These are phyloP conservation scores for Antennarius maculatus DNA, from an alignment of 2,797 vertebrate genomes.

Conservation along the genomic window DNA sequence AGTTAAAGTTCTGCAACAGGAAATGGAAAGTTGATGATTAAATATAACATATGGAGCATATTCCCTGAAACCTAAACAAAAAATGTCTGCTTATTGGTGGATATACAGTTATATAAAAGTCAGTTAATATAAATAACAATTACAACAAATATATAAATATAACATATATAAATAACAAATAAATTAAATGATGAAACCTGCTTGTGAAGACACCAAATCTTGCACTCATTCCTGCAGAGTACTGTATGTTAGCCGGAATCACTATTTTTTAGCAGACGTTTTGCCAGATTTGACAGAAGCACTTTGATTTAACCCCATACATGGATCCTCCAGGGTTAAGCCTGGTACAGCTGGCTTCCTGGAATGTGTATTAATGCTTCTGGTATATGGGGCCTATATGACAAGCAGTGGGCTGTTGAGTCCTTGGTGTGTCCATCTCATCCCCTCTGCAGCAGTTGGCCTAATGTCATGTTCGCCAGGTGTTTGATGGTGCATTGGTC, in stretches of 20 bases:
- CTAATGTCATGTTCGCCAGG: constrained; percentile 59
- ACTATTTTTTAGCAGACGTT: constrained; percentile 27
- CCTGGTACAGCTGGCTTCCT: constrained; percentile 67
- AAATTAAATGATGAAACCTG: constrained; percentile 58
- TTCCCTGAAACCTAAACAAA: not conserved
- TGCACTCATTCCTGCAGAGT: constrained; percentile 1
- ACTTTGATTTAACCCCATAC: constrained; percentile 48
- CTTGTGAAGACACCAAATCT: too few species aligned
- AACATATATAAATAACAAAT: not conserved
- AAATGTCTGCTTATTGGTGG: not conserved
- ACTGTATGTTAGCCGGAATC: constrained; percentile 1
- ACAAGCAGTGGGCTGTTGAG: constrained; percentile 62
- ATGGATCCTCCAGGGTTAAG: constrained; percentile 42
- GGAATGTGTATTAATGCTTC: constrained; percentile 56
- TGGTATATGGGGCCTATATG: constrained; percentile 56
- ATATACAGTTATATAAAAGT: constrained; percentile 10
- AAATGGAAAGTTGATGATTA: not conserved
- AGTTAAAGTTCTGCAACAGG: too few species aligned
- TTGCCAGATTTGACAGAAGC: constrained; percentile 63
- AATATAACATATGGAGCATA: not conserved
- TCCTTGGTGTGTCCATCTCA: constrained; percentile 47
- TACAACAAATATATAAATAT: too few species aligned
- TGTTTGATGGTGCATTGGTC: constrained; percentile 68
- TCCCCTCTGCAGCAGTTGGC: constrained; percentile 37
- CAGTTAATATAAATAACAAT: too few species aligned